phyloP scores from a whole-genome alignment of 2,888 invertebrate species.

The Parasteatoda lunata region DNA sequence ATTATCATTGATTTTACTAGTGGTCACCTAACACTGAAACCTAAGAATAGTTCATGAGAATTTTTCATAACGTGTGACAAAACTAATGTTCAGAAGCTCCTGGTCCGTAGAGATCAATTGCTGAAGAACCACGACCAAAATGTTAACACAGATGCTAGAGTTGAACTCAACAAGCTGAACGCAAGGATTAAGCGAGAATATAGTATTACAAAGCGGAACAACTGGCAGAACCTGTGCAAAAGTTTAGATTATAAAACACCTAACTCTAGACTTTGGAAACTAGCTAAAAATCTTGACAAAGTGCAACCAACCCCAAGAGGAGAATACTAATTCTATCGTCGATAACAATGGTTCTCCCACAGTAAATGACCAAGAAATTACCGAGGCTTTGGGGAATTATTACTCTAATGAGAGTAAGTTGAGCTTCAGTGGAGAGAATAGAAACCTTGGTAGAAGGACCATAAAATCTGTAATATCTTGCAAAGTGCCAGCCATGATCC shows the following conservation, averaged over 20 bases:
- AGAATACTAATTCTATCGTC: too few relatives aligned
- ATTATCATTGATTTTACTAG: too few relatives aligned
- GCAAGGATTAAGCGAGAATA: background rate
- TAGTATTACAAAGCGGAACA: background rate
- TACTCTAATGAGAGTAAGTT: too few relatives aligned
- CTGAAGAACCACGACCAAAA: background rate
- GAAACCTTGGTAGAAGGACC: background rate
- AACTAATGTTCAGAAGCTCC: background rate
- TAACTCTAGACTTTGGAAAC: slow-evolving; percentile 19
- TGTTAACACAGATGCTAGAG: background rate
- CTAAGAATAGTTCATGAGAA: too few relatives aligned
- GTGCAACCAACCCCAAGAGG: too few relatives aligned
- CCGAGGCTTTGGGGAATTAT: too few relatives aligned
- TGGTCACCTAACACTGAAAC: too few relatives aligned
- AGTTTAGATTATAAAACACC: slow-evolving; percentile 6
- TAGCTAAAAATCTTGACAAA: too few relatives aligned
- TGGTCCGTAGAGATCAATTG: background rate
- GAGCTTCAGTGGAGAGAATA: background rate
- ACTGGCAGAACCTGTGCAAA: background rate
- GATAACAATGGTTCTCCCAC: too few relatives aligned
- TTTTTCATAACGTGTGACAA: too few relatives aligned
- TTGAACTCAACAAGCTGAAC: slow-evolving; percentile 16
- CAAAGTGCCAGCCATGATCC: background rate
- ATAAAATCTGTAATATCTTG: background rate
- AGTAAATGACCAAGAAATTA: too few relatives aligned